Base-by-base conservation (phyloP, 2,113 vertebrate genomes). In the Oenanthe oenanthe region DNA sequence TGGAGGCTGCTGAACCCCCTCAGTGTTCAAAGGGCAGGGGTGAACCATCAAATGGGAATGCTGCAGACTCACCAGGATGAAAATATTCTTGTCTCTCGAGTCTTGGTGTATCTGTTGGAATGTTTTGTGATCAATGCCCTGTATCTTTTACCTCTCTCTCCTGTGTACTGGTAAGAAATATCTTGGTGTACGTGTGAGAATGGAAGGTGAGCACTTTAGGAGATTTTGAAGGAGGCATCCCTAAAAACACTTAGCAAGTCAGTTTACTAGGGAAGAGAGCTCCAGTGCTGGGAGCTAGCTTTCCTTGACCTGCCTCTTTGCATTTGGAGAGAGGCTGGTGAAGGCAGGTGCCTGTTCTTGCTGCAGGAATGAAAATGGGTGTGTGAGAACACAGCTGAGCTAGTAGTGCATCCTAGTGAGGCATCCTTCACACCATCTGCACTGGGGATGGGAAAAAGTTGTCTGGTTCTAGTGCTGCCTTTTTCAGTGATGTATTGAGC, bases 241-340 rank as follows among this genome's bases (percentile, higher is more conserved):
- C 43, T 67, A 56, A 68, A 82, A 83, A 28, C 36, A 40, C n/a
- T 9, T 12, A 48, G 25, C 47, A 63, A 71, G 31, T 25, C 31
- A 1, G 3, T 65, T 36, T 51, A 19, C 11, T n/a, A 51, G 42
- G 22, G 25, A 20, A 36, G 21, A 34, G 20, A 79, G 51, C 14
- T n/a, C 32, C 10, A 45, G 40, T 8, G 40, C 36, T 53, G 45
- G 40, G 13, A n/a, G 14, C 40, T 29, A 19, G 36, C 51, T 77
- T 70, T 80, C 1, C 0, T n/a, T 80, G 36, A 31, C 28, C 10
- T 0, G 0, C 2, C 20, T 60, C 54, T 72, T 54, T 6, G 7
- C 28, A 7, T 31, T 68, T 76, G 60, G 45, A 51, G 48, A 90
- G 57, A 31, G 85, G 32, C 40, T 48, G 53, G 61, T 25, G 66